Evolutionary conservation across 2,113 vertebrate genomes (phyloP).

Genomic region (Cottus gobio): DNA sequence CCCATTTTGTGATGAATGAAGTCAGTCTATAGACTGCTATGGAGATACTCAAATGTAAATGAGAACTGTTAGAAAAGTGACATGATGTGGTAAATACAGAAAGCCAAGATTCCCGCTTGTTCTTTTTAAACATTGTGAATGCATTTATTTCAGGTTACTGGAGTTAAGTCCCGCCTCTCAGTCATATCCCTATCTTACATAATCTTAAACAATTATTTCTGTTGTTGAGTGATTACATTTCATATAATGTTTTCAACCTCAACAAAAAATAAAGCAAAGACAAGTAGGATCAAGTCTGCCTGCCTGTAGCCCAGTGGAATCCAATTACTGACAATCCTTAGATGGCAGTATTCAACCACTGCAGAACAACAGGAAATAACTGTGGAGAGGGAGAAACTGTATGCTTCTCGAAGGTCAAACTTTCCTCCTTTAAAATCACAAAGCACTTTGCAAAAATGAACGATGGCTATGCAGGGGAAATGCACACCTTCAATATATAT

Average conservation of each 20-base stretch:
- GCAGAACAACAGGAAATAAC: conserved; percentile 46
- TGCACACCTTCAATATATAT: conserved; percentile 6
- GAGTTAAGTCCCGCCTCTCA: not conserved
- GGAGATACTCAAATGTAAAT: not conserved
- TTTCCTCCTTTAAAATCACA: conserved; percentile 26
- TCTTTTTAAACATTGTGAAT: not conserved
- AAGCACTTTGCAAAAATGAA: conserved; percentile 30
- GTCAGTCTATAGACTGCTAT: not conserved
- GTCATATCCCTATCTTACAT: not conserved
- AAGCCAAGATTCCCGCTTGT: not conserved
- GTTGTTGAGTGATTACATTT: conserved; percentile 9
- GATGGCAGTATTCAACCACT: conserved; percentile 79
- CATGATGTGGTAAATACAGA: not conserved
- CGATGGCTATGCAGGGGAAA: conserved; percentile 29
- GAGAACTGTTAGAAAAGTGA: conserved; percentile 7
- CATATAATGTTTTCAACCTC: conserved; percentile 13
- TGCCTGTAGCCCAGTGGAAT: conserved; percentile 46
- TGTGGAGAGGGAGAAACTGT: conserved; percentile 4
- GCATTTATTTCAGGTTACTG: conserved; percentile 2
- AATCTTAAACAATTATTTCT: conserved; percentile 6
- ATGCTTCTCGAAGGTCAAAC: conserved; percentile 53
- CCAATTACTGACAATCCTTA: conserved; percentile 67
- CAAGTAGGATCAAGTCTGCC: conserved; percentile 18
- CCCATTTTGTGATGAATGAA: not conserved
- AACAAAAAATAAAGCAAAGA: conserved; percentile 7